These are phyloP conservation scores for Thunnus maccoyii DNA, from an alignment of 2,113 vertebrate species.

Conservation along the genomic window DNA sequence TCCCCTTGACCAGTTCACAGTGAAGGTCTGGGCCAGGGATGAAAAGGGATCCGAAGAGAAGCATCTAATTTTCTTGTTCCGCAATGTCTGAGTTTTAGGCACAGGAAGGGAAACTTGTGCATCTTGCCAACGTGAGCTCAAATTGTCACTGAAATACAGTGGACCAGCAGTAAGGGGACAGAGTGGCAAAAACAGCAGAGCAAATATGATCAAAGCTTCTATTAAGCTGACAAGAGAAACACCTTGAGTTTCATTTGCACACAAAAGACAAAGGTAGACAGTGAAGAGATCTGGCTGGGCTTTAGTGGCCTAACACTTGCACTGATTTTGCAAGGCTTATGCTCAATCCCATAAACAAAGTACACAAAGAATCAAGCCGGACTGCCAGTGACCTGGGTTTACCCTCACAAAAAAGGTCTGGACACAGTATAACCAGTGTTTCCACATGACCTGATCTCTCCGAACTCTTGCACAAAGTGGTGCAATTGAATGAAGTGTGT, in stretches of 20 bases:
- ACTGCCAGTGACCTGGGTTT: conserved; percentile 48
- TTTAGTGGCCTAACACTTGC: conserved; percentile 16
- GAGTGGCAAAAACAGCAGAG: conserved; percentile 3
- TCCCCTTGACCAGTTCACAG: conserved; percentile 77
- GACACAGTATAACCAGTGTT: conserved; percentile 49
- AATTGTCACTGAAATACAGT: conserved; percentile 47
- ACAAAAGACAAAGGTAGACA: conserved; percentile 12
- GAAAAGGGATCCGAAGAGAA: conserved; percentile 68
- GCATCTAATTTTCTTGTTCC: conserved; percentile 81
- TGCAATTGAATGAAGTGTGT: conserved; percentile 28
- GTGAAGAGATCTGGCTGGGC: background rate
- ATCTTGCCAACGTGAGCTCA: conserved; percentile 54
- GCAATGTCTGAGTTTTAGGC: conserved; percentile 60
- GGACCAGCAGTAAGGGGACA: conserved; percentile 12
- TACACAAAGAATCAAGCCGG: conserved; percentile 34
- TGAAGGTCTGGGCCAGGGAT: conserved; percentile 67
- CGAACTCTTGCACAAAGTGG: conserved; percentile 26
- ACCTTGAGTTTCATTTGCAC: conserved; percentile 3
- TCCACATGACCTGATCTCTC: conserved; percentile 42
- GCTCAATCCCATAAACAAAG: conserved; percentile 45
- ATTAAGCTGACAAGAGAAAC: conserved; percentile 38
- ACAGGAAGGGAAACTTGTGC: conserved; percentile 37
- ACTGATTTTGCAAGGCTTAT: conserved; percentile 23
- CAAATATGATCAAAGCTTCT: background rate
- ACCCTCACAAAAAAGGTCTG: conserved; percentile 27